Evolutionary conservation across 2,113 vertebrate species (phyloP), one percentile per base, ranked within the genome.

Genomic region (human (Homo sapiens)): DNA sequence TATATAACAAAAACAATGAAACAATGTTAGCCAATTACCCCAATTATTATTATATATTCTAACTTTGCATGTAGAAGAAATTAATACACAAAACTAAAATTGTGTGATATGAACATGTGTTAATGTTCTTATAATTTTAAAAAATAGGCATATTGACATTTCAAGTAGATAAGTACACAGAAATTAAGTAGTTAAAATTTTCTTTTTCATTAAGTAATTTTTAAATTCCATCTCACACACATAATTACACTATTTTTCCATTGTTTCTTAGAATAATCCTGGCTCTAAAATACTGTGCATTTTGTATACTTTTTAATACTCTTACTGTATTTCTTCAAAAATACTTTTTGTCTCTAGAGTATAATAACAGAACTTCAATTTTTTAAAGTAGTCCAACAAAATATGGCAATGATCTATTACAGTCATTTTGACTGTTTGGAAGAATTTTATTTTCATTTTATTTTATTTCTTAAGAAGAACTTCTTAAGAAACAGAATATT

Each of bases 401-500:
- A 57, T 48, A 68, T 81, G 17, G 20, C 11, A 73, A 61, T 4
- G 6, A 16, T 40, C 52, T 48, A 59, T 64, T 11, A 64, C 32
- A 66, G 43, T 72, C 32, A 27, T 78, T 89, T 32, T 72, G 16
- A 95, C 57, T 55, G 20, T 40, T 57, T 45, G 27, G 17, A 38
- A 55, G 4, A 48, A 70, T 89, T 96, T 59, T 76, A n/a, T 73
- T 91, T 96, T 94, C 48, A 10, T 45, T 45, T 45, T 9, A 92
- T 75, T 93, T 94, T 10, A 55, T 7, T 76, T 82, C 76, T 91
- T 92, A 61, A 97, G 30, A 89, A 59, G 43, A 85, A 90, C 35
- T 90, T 96, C n/a, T 82, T 89, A 92, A 78, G 61, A 85, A 93
- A 89, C 25, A 75, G 50, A 57, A 30, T 75, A 95, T 66, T 92